phyloP scores from a whole-genome alignment of 2,113 vertebrate species.

The Chloropsis hardwickii region DNA sequence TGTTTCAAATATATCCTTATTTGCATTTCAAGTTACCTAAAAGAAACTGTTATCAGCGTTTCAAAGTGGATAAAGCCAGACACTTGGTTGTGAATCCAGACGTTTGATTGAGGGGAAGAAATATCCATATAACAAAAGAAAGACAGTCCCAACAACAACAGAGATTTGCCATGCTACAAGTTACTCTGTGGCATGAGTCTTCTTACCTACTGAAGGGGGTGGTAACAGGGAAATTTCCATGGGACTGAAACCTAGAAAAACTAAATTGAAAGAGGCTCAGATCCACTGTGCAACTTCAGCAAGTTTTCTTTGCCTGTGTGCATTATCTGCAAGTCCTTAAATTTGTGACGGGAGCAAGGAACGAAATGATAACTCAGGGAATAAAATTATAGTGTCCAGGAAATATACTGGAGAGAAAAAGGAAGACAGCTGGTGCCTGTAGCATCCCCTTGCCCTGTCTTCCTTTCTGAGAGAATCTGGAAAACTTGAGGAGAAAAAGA shows the following conservation, averaged over 20 bases:
- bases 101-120: not conserved
- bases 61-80: constrained; percentile 37
- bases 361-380: not conserved
- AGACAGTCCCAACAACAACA: not conserved
- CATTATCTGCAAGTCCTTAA: not conserved
- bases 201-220: not conserved
- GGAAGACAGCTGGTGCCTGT: not conserved
- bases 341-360: not conserved
- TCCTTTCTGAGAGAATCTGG: not conserved
- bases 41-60: constrained; percentile 28
- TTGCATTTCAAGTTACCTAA: constrained; percentile 55
- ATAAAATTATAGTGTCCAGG: not conserved
- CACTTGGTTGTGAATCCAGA: not conserved
- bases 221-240: not conserved
- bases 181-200: not conserved
- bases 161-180: not conserved
- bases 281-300: not conserved
- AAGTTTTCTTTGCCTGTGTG: not conserved
- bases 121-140: not conserved
- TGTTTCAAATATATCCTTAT: constrained; percentile 56
- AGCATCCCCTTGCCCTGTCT: not conserved
- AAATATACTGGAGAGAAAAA: not conserved
- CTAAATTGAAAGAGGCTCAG: not conserved
- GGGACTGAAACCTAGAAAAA: not conserved
- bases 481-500: not conserved